Base-by-base conservation (phyloP, 2,113 vertebrate species). In the Corythaixoides concolor region DNA sequence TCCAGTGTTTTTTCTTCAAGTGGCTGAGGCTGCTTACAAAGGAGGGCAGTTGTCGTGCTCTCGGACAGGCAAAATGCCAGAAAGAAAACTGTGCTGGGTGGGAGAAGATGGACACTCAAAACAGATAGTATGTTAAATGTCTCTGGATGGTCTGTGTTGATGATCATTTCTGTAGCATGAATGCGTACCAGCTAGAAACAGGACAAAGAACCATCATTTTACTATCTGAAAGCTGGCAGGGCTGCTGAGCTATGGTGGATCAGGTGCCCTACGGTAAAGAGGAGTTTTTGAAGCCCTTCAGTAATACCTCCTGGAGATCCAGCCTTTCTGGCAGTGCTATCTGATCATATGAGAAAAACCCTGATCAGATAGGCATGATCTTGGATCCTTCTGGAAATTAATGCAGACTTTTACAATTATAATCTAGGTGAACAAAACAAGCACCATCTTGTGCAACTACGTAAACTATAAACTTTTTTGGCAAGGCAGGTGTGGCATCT, bases 371-470 rank as follows among this genome's bases (percentile, higher is more conserved):
- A 93, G 77, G 70, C 47, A 33, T 58, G 55, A 73, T 95, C 32
- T 43, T 91, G 78, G 74, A 70, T 94, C 37, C 26, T 94, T 91
- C 58, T 82, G 93, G 81, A 92, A 93, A 92, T 94, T 59, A 88
- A 74, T 80, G 70, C 63, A 93, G 67, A 59, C 67, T 94, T 84
- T 58, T 55, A 64, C 74, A 76, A 83, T 91, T 92, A 79, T n/a
- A 85, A 95, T 95, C 22, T 73, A 69, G 84, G 49, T 1, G 23
- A 95, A 77, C 50, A 67, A 85, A 95, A 95, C 97, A 97, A 97
- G 95, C 81, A 97, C 77, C 67, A 95, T 96, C 92, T 97, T 97
- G 96, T 95, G 87, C 89, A 92, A 19, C 69, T 95, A 85, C 0
- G 16, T 96, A 93, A 95, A 91, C 89, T 89, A 85, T 93, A 49